Percentiles rank a stretch among this genome's conserved stretches.
phyloP scores from a whole-genome alignment of 2,888 invertebrate genomes.

The Drosophila prostipennis region DNA sequence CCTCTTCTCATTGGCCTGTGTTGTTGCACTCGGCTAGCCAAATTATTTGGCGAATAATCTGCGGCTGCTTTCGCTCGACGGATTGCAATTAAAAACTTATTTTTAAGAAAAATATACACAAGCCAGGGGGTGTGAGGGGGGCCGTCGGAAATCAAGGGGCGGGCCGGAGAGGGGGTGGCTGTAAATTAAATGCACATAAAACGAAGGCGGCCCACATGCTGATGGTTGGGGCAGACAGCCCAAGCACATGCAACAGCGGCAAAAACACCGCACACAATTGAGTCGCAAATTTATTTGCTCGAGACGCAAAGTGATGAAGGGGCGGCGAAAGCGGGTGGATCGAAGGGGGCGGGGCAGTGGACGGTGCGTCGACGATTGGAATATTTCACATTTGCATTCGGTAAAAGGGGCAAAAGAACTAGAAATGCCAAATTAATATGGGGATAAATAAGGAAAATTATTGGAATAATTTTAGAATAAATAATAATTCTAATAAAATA shows the following conservation, averaged over 20 bases:
- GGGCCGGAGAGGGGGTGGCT: slow-evolving; percentile 27
- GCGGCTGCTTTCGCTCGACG: slow-evolving; percentile 56
- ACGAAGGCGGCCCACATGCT: slow-evolving; percentile 61
- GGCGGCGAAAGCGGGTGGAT: slow-evolving; percentile 20
- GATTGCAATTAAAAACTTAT: slow-evolving; percentile 76
- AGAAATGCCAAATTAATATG: slow-evolving; percentile 73
- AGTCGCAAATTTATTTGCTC: slow-evolving; percentile 73
- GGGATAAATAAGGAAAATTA: slow-evolving; percentile 37
- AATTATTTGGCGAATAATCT: slow-evolving; percentile 84
- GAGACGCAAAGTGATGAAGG: slow-evolving; percentile 58
- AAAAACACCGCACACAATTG: slow-evolving; percentile 59
- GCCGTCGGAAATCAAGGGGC: slow-evolving; percentile 14
- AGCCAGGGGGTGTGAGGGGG: slow-evolving; percentile 9
- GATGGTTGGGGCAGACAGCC: slow-evolving; percentile 58
- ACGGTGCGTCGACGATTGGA: slow-evolving; percentile 69
- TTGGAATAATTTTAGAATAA: neutral
- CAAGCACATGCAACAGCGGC: slow-evolving; percentile 40
- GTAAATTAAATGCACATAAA: slow-evolving; percentile 74
- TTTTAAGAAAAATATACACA: slow-evolving; percentile 64
- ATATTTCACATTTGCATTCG: slow-evolving; percentile 72
- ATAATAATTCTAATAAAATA: neutral
- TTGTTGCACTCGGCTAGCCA: slow-evolving; percentile 60
- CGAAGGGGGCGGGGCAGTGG: neutral
- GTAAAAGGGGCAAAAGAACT: slow-evolving; percentile 43
- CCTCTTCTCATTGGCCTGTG: slow-evolving; percentile 3